Base-by-base conservation (phyloP, 2,113 vertebrate species). In the Apodemus speciosus region DNA sequence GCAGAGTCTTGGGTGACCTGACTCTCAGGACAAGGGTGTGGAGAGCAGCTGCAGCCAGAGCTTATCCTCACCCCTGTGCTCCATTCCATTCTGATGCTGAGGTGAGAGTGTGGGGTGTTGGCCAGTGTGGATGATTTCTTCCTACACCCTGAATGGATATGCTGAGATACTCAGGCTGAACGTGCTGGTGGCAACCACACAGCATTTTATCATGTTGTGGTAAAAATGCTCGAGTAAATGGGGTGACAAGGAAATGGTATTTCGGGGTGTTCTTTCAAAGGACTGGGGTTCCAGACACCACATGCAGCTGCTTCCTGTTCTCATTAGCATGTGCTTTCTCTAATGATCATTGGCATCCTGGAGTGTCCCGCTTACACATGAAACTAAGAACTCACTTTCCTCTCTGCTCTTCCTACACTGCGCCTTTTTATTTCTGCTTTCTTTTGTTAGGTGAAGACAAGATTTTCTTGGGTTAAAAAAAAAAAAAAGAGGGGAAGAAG, bases 391-490 rank as follows among this genome's bases (percentile, higher is more conserved):
- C n/a, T 72, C 51, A 9, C 0, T 30, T 69, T 80, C 6, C 43
- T 6, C 43, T 6, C 35, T 23, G 27, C 4, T 49, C 77, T 18
- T 80, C 95, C 89, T 85, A 94, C 38, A 62, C 25, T 25, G 89
- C 10, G 2, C 16, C 88, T n/a, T n/a, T 90, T 14, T 71, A 64
- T 76, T 91, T 9, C 6, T 20, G 1, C 81, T 85, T 96, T 71
- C 85, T 97, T 96, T 91, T 96, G 92, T 96, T 97, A 98, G 95
- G 92, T 96, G 53, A 96, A 38, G 95, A 88, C 73, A 95, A 96
- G 86, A 43, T 97, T 97, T 97, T 97, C 93, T 81, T 83, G 90
- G 79, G 92, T 96, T 87, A 88, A 97, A 96, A 90, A 88, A 56
- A 77, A 90, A 86, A 35, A 13, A 0, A 0, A 1, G 10, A 32